Base-by-base conservation (phyloP, 2,797 vertebrate genomes). In the Melanotaenia pygmaea region DNA sequence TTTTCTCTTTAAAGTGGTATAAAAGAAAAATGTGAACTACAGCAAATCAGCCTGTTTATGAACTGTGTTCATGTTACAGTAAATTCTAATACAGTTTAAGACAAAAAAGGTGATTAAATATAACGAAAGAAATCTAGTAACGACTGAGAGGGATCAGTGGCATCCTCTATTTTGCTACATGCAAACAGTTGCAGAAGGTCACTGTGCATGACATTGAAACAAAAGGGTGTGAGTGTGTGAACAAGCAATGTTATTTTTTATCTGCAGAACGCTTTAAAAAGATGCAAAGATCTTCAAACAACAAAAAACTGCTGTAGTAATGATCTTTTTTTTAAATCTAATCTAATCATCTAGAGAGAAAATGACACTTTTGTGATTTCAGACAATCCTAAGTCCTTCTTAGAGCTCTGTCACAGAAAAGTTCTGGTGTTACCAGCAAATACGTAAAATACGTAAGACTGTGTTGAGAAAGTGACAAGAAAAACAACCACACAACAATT, bases 171-270 rank as follows among this genome's bases (percentile, higher is more conserved):
- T 79, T 62, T 58, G 62, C 38, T 59, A 13, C 70, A 54, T 37
- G 77, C 81, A 82, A 82, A 88, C 11, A 72, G 53, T 75, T n/a
- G 1, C 20, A 47, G 85, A 81, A 84, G 59, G 38, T 86, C 80
- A 81, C 77, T 60, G 67, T 82, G 80, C 85, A 74, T 77, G 78
- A 86, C 81, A 67, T 62, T 32, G 72, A 72, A 62, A 74, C 60
- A 10, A 60, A 58, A 47, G 65, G 64, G 38, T 79, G 51, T 60
- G 57, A 76, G 64, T 67, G 63, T 65, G 72, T 56, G 81, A 72
- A 71, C 26, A 80, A 72, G 58, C 11, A 62, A 69, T 61, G 60
- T 20, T n/a, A 43, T 64, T 76, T 76, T 65, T 30, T 38, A 68
- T 60, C 64, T 66, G 65, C 47, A 30, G 51, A 63, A 56, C 30